These are phyloP conservation scores for Syngnathoides biaculeatus DNA, from an alignment of 2,113 vertebrate species.

Conservation along the genomic window DNA sequence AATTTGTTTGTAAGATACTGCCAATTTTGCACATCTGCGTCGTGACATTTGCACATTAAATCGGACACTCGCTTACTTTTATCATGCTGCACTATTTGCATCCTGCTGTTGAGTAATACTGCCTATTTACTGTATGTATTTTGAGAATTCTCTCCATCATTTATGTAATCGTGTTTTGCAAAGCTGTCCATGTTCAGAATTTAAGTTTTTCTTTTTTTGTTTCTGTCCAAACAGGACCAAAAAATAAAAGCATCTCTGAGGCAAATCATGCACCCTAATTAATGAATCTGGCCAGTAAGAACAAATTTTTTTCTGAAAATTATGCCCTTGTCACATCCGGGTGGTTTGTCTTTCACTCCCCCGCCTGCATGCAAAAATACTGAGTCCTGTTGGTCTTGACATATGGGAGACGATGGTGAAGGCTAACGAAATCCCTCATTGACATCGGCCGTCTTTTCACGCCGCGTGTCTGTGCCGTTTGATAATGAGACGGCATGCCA, in stretches of 20 bases:
- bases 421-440: slow-evolving; percentile 54
- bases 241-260: neutral
- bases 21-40: too few relatives aligned
- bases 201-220: too few relatives aligned
- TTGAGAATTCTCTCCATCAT: too few relatives aligned
- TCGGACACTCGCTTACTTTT: too few relatives aligned
- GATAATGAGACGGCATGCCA: slow-evolving; percentile 50
- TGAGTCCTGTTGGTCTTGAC: neutral
- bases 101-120: too few relatives aligned
- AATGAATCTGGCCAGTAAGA: neutral
- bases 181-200: too few relatives aligned
- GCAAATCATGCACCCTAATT: neutral
- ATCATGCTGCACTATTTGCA: too few relatives aligned
- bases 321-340: neutral
- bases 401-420: slow-evolving; percentile 30
- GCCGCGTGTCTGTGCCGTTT: slow-evolving; percentile 37
- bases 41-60: too few relatives aligned
- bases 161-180: too few relatives aligned
- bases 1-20: too few relatives aligned
- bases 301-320: neutral
- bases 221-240: neutral
- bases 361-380: neutral
- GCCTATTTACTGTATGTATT: too few relatives aligned
- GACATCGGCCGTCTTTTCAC: slow-evolving; percentile 46
- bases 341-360: neutral